These are phyloP conservation scores for Crambe crambe DNA, from an alignment of 37 sponge, comb jelly and placozoan species.

Conservation along the genomic window DNA sequence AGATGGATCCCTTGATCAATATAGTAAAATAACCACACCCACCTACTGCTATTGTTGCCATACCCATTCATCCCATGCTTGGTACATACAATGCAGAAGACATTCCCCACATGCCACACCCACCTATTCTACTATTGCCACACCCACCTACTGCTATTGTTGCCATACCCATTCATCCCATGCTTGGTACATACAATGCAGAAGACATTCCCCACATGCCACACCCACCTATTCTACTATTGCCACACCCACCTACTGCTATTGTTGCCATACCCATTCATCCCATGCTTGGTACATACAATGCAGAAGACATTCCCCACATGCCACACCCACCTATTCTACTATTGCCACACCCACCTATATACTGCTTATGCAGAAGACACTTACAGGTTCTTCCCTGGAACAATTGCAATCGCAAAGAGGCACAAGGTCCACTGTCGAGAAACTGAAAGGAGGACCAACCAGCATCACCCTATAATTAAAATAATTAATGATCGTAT, in stretches of 20 bases:
- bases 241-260: neutral
- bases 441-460: constrained; percentile 10
- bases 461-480: neutral
- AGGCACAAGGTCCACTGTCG: constrained; percentile 21
- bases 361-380: too few species aligned
- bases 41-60: too few species aligned
- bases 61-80: too few species aligned
- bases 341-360: neutral
- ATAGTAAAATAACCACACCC: neutral
- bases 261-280: too few species aligned
- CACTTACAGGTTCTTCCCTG: neutral
- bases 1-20: too few species aligned
- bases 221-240: neutral
- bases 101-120: too few species aligned
- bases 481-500: neutral
- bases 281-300: too few species aligned
- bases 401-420: constrained; percentile 41
- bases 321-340: neutral
- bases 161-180: too few species aligned
- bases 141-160: neutral
- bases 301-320: too few species aligned
- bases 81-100: too few species aligned
- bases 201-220: too few species aligned
- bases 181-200: too few species aligned
- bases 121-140: neutral